phyloP scores from a whole-genome alignment of 2,888 invertebrate species.

The Polydrusus tereticollis region DNA sequence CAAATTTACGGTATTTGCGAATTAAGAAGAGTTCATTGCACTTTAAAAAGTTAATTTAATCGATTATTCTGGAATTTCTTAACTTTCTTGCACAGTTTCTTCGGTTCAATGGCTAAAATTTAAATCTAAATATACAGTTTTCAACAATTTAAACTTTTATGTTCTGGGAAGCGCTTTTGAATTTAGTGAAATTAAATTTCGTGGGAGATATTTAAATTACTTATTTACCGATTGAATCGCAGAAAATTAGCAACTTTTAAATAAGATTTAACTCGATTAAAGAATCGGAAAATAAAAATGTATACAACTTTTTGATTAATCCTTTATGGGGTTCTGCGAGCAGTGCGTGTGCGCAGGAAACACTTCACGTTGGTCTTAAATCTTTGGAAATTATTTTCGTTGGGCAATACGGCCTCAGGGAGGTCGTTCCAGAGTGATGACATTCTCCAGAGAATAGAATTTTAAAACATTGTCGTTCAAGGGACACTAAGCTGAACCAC shows the following conservation, averaged over 20 bases:
- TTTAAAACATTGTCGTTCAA: too few relatives aligned
- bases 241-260: not conserved
- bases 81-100: not conserved
- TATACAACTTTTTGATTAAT: too few relatives aligned
- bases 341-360: too few relatives aligned
- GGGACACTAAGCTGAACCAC: too few relatives aligned
- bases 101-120: conserved; percentile 18
- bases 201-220: conserved; percentile 19
- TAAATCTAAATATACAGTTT: conserved; percentile 32
- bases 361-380: too few relatives aligned
- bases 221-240: not conserved
- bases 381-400: too few relatives aligned
- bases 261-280: too few relatives aligned
- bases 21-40: not conserved
- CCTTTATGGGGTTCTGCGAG: too few relatives aligned
- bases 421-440: too few relatives aligned
- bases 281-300: too few relatives aligned
- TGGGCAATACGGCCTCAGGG: too few relatives aligned
- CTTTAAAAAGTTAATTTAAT: conserved; percentile 21
- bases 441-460: too few relatives aligned
- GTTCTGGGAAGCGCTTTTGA: not conserved
- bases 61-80: not conserved
- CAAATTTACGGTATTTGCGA: not conserved
- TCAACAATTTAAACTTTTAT: conserved; percentile 23
- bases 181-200: conserved; percentile 28